A percentile compares a stretch with the other conserved stretches of the same genome.
Conservation (phyloP, 2,888 invertebrate genomes). For the Drosophila buzzatii region DNA sequence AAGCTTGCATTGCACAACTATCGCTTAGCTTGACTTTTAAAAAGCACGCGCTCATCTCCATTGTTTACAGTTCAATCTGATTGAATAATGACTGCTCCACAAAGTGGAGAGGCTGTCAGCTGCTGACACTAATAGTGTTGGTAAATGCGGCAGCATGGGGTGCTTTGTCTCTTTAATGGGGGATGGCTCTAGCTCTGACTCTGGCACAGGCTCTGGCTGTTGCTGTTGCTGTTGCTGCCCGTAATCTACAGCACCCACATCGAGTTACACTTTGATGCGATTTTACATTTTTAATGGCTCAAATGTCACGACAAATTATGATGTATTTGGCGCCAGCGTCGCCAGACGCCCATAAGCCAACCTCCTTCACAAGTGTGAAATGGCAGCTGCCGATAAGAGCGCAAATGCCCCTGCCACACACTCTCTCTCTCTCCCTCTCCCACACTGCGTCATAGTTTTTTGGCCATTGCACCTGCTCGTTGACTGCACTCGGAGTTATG, state of each 20-base stretch:
- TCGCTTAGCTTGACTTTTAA: not conserved
- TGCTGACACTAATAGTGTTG: slow-evolving; percentile 63
- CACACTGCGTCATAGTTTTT: slow-evolving; percentile 3
- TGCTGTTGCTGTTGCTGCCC: not conserved
- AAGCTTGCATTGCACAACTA: not conserved
- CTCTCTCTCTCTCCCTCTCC: not conserved
- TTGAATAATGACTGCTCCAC: slow-evolving; percentile 74
- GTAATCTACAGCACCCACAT: slow-evolving; percentile 40
- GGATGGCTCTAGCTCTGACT: not conserved
- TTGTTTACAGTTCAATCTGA: slow-evolving; percentile 52
- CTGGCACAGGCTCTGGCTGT: not conserved
- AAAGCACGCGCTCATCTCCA: slow-evolving; percentile 14
- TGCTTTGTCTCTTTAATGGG: slow-evolving; percentile 17
- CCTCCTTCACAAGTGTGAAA: slow-evolving; percentile 36
- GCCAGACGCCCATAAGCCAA: slow-evolving; percentile 10
- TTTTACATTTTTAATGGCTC: slow-evolving; percentile 70
- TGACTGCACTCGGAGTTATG: slow-evolving; percentile 10
- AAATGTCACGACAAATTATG: slow-evolving; percentile 70
- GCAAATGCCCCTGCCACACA: slow-evolving; percentile 1
- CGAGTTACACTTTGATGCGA: slow-evolving; percentile 64
- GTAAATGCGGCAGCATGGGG: slow-evolving; percentile 27
- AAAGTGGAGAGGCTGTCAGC: slow-evolving; percentile 40
- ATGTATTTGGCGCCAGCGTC: slow-evolving; percentile 61
- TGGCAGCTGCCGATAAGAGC: slow-evolving; percentile 38
- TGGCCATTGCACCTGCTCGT: slow-evolving; percentile 34